Percentiles rank a stretch among this genome's conserved stretches.
Evolutionary conservation across 2,888 invertebrate genomes (phyloP).

Genomic region (Polia nebulosa): DNA sequence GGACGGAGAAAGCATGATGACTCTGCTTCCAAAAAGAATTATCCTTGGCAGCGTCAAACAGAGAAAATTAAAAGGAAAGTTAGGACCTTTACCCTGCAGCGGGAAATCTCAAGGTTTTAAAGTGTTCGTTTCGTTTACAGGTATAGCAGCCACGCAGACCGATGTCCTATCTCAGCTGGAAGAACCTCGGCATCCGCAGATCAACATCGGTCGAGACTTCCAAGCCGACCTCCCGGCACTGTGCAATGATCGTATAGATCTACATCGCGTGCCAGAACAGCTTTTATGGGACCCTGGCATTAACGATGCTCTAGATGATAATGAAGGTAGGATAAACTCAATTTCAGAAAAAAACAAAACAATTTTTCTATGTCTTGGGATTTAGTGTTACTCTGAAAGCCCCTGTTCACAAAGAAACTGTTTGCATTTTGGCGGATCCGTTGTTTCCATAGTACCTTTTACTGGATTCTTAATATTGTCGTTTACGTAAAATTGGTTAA

Average conservation of each 20-base stretch:
- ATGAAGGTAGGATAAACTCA: constrained; percentile 91
- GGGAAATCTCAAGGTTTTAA: not conserved
- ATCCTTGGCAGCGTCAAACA: not conserved
- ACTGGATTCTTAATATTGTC: no score
- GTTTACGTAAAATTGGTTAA: no score
- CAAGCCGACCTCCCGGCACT: constrained; percentile 95
- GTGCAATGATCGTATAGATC: constrained; percentile 87
- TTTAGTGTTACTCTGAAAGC: no score
- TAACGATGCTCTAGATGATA: constrained; percentile 93
- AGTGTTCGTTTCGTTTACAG: constrained; percentile 52
- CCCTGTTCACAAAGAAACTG: no score
- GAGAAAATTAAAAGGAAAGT: not conserved
- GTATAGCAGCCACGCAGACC: constrained; percentile 75
- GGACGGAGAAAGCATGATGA: not conserved
- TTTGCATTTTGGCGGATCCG: no score
- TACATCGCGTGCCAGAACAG: constrained; percentile 92
- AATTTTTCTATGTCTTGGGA: no score
- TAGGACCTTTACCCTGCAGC: not conserved
- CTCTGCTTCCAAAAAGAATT: constrained; percentile 14
- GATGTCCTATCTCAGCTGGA: constrained; percentile 82
- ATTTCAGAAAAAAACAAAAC: no score
- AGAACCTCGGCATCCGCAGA: constrained; percentile 92
- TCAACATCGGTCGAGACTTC: constrained; percentile 96
- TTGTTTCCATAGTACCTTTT: no score
- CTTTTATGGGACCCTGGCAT: constrained; percentile 97